phyloP scores from a whole-genome alignment of 2,113 vertebrate species.

The Pristiophorus japonicus region DNA sequence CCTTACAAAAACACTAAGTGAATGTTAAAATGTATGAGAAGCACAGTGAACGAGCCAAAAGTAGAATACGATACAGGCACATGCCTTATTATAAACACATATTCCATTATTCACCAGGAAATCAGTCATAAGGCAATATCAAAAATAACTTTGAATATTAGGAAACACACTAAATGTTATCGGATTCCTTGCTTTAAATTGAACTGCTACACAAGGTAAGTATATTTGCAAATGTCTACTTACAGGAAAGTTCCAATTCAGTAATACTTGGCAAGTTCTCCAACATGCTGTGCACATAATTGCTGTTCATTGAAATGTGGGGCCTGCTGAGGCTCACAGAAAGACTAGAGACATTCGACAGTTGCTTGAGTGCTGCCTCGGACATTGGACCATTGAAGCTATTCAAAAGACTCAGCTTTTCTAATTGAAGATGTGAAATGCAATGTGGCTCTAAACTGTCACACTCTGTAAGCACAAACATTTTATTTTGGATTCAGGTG shows the following conservation, averaged over 20 bases:
- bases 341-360: slow-evolving; percentile 42
- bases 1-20: not conserved
- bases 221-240: slow-evolving; percentile 36
- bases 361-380: slow-evolving; percentile 41
- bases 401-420: slow-evolving; percentile 43
- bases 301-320: not conserved
- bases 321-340: slow-evolving; percentile 41
- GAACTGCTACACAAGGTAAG: not conserved
- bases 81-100: not conserved
- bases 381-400: slow-evolving; percentile 44
- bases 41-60: too few relatives aligned
- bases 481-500: not conserved
- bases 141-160: not conserved
- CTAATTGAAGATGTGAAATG: slow-evolving; percentile 32
- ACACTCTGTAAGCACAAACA: too few relatives aligned
- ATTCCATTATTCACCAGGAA: not conserved
- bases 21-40: not conserved
- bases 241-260: slow-evolving; percentile 44
- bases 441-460: slow-evolving; percentile 29
- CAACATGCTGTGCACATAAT: slow-evolving; percentile 43
- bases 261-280: slow-evolving; percentile 42
- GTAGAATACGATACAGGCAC: too few relatives aligned
- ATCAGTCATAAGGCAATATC: not conserved
- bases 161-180: too few relatives aligned
- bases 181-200: not conserved